These are phyloP conservation scores for Fabriciana adippe DNA, from an alignment of 2,888 invertebrate genomes.

Conservation along the genomic window DNA sequence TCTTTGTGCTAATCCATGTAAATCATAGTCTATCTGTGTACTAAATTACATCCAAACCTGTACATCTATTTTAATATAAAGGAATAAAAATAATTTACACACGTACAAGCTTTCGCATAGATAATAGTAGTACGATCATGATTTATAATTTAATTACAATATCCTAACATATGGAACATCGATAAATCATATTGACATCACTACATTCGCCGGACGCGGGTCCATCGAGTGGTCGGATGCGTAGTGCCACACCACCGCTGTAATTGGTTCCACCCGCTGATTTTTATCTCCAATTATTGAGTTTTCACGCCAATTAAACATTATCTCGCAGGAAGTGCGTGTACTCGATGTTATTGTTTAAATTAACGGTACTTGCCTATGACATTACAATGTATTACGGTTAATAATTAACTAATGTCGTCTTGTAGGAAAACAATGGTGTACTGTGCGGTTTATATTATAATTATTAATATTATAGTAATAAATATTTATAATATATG, in stretches of 20 bases:
- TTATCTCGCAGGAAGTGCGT: slow-evolving; percentile 71
- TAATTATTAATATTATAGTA: not conserved
- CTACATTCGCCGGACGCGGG: slow-evolving; percentile 43
- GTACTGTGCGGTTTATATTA: not conserved
- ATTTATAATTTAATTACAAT: not conserved
- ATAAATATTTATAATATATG: too few species aligned
- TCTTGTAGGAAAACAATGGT: not conserved
- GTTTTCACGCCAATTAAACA: slow-evolving; percentile 81
- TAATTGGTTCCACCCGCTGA: slow-evolving; percentile 76
- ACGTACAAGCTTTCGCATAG: too few species aligned
- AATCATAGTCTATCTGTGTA: too few species aligned
- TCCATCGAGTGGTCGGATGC: slow-evolving; percentile 57
- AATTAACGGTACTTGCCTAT: slow-evolving; percentile 29
- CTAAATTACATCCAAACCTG: too few species aligned
- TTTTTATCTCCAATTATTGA: slow-evolving; percentile 81
- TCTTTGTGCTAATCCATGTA: too few species aligned
- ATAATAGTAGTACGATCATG: too few species aligned
- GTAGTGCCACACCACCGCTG: slow-evolving; percentile 65
- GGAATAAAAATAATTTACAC: too few species aligned
- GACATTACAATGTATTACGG: slow-evolving; percentile 26
- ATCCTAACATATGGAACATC: slow-evolving; percentile 22
- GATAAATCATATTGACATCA: slow-evolving; percentile 41
- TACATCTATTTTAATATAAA: too few species aligned
- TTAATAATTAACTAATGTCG: not conserved
- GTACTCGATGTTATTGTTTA: slow-evolving; percentile 54